These are phyloP conservation scores for Ptycholaimellus sp. DNA, from an alignment of 2,888 invertebrate species.

Conservation along the genomic window DNA sequence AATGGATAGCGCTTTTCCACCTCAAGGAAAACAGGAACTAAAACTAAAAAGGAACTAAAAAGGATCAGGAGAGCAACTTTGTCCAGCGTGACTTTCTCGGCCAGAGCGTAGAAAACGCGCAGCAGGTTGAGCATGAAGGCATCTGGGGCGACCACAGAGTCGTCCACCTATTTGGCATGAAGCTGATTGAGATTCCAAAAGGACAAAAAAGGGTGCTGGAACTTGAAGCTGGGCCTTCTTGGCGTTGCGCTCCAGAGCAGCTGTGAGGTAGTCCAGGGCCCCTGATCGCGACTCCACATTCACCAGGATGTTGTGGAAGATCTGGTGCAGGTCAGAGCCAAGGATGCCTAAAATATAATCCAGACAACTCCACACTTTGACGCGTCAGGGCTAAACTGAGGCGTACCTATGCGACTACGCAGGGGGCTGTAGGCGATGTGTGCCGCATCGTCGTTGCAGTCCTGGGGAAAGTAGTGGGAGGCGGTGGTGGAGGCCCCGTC, in stretches of 20 bases:
- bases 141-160: conserved; percentile 61
- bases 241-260: conserved; percentile 52
- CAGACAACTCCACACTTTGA: too few species aligned
- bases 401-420: too few species aligned
- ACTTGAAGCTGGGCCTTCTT: conserved; percentile 70
- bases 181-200: too few species aligned
- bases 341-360: too few species aligned
- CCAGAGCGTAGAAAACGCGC: conserved; percentile 63
- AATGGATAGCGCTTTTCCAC: conserved; percentile 67
- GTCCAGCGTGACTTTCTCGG: conserved; percentile 60
- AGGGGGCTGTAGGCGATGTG: too few species aligned
- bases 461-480: too few species aligned
- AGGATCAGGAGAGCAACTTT: conserved; percentile 32
- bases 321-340: conserved; percentile 52
- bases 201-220: too few species aligned
- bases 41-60: not conserved
- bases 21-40: conserved; percentile 11
- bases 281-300: conserved; percentile 54
- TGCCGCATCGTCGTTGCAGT: too few species aligned
- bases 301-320: conserved; percentile 56
- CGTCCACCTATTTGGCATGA: too few species aligned
- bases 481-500: too few species aligned
- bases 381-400: too few species aligned
- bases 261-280: conserved; percentile 52
- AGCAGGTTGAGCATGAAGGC: conserved; percentile 84